Base-by-base conservation (phyloP, 2,888 invertebrate species). In the Acleris sparsana region DNA sequence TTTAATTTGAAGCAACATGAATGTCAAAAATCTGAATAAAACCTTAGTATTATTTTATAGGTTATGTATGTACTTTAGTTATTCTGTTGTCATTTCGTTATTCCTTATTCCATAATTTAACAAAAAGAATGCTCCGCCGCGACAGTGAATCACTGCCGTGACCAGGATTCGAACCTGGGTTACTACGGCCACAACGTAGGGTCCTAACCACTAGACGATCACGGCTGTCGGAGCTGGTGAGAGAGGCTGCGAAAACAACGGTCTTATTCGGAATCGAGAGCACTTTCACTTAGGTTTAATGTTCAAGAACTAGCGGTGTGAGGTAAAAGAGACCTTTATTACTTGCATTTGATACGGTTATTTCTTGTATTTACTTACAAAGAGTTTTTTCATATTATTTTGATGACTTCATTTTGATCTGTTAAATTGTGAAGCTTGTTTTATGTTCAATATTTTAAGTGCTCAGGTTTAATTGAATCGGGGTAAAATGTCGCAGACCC, bases 131-230 rank as follows among this genome's bases (percentile, higher is more conserved):
- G 69, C 80, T 78, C 82, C 80, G 74, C 79, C 80, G 79, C 69
- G 78, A 80, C 80, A 83, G 82, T 80, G 73, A 1, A 20, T 46
- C 78, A 84, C 84, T 86, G 85, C 94, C 94, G 94, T 94, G 94
- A 94, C 94, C 94, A 94, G 94, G 94, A 94, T 94, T 95, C 94
- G 94, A 95, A 95, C 94, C 95, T 94, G 95, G 95, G 95, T 95
- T 95, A 94, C 94, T 94, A 94, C 95, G 94, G 94, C 94, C 94
- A 94, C 94, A 94, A 94, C 94, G 94, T 94, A 94, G 94, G 93
- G 94, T 94, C 94, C 94, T 94, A 94, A 94, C 94, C 94, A 95
- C 94, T 94, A 94, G 94, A 94, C 94, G 94, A 94, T 94, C 94
- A 94, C 94, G 94, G 94, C 94, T 93, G 79, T 68, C 80, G 85